Percentiles rank a stretch among this genome's conserved stretches.
Conservation (phyloP, 2,888 invertebrate species). For the Lasioglossum calceatum region DNA sequence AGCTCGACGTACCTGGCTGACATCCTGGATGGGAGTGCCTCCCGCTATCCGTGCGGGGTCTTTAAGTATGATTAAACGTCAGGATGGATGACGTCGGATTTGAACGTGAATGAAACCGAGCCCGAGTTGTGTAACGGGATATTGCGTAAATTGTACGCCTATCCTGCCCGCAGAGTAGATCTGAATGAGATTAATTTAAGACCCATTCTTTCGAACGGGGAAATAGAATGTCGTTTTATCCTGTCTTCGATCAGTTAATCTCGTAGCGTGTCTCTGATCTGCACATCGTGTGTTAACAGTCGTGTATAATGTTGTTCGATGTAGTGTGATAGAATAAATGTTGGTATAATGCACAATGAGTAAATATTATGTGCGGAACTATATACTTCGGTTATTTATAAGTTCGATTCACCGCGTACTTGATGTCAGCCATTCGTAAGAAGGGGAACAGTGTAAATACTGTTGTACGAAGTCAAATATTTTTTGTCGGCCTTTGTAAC, state of each 20-base stretch:
- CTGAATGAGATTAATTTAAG: background rate
- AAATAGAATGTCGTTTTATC: background rate
- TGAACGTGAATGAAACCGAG: conserved; percentile 36
- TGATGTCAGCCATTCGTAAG: background rate
- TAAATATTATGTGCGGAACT: background rate
- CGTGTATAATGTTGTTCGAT: background rate
- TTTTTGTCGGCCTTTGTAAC: too few species aligned
- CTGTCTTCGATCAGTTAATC: background rate
- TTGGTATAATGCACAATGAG: background rate
- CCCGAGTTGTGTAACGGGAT: conserved; percentile 33
- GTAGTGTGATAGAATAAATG: background rate
- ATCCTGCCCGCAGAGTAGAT: background rate
- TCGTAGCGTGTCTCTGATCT: background rate
- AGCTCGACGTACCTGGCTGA: conserved; percentile 65
- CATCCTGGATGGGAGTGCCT: conserved; percentile 58
- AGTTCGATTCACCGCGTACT: background rate
- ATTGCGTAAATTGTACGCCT: conserved; percentile 19
- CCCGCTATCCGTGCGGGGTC: conserved; percentile 47
- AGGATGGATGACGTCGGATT: conserved; percentile 50
- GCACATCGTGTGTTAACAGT: background rate
- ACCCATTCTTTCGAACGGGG: background rate
- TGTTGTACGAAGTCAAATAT: too few species aligned
- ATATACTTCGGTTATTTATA: background rate
- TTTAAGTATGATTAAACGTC: conserved; percentile 71
- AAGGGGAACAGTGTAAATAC: background rate